Base-by-base conservation (phyloP, 2,113 vertebrate species). In the Gadus macrocephalus region DNA sequence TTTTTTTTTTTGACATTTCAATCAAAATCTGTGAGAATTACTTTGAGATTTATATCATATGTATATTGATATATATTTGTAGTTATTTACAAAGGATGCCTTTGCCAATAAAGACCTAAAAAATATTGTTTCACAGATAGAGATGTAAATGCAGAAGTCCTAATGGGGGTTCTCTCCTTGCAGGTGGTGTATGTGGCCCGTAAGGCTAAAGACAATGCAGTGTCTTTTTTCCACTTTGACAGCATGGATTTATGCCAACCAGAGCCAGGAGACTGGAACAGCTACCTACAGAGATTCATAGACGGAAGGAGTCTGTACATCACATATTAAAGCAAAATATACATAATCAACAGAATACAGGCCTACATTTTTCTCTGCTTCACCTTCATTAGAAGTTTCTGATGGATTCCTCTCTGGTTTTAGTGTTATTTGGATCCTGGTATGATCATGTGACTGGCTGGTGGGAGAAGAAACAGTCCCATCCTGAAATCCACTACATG, bases 211-310 rank as follows among this genome's bases (percentile, higher is more conserved):
- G 95, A 96, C 88, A 92, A 68, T 11, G 77, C 86, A 16, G 93
- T 96, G 12, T 96, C 95, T 20, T 94, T 90, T 77, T 96, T 91
- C 76, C 92, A 96, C 74, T 96, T 95, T 83, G 86, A 90, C 65
- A 91, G 90, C 71, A 96, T 96, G 95, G 92, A 86, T 75, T 75
- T 22, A 65, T 60, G 0, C 20, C 0, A 93, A 17, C 93, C 93
- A 61, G 90, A 93, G 0, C 91, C 93, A 69, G 92, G 89, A 67
- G 91, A 91, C 17, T 93, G 90, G 91, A 91, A 89, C 17, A 90
- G 86, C 14, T 96, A 83, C 60, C 15, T 93, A 2, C 81, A 93
- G 42, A 80, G 73, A 56, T 95, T 93, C 77, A 86, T 91, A 82
- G 49, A 79, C 0, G 94, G 93, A 75, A 91, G 93, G 70, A 77